Conservation (phyloP, 2,113 vertebrate genomes). For the Mesitornis unicolor region DNA sequence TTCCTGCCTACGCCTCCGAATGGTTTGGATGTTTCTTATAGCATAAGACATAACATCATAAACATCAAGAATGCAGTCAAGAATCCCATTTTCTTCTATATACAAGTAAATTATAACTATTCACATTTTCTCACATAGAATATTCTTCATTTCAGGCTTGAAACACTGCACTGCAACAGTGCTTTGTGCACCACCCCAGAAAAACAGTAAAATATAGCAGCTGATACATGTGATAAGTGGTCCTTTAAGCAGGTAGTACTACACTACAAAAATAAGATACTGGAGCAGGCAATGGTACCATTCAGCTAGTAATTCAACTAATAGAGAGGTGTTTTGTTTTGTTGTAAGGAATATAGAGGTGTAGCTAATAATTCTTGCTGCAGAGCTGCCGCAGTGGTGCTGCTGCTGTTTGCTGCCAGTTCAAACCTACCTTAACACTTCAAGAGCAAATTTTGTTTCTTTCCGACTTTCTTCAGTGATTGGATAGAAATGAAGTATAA, state of each 20-base stretch:
- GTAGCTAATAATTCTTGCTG: background rate
- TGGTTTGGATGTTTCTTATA: background rate
- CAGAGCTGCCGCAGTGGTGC: background rate
- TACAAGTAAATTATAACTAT: background rate
- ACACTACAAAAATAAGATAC: background rate
- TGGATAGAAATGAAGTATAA: conserved; percentile 87
- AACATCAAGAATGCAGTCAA: background rate
- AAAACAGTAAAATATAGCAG: background rate
- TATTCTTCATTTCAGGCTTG: background rate
- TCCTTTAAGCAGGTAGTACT: background rate
- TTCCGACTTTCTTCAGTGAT: conserved; percentile 82
- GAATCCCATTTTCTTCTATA: background rate
- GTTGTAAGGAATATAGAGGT: background rate
- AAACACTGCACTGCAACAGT: background rate
- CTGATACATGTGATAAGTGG: background rate
- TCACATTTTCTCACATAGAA: background rate
- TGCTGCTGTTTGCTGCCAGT: background rate
- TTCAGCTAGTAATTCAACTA: background rate
- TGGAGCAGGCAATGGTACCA: background rate
- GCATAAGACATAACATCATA: no score
- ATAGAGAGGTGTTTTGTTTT: background rate
- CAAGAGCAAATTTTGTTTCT: conserved; percentile 77
- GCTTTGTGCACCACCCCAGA: background rate
- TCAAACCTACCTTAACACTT: conserved; percentile 80
- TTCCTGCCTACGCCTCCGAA: background rate